These are phyloP conservation scores for Lissonota sp. DNA, from an alignment of 2,888 invertebrate genomes.

Conservation along the genomic window DNA sequence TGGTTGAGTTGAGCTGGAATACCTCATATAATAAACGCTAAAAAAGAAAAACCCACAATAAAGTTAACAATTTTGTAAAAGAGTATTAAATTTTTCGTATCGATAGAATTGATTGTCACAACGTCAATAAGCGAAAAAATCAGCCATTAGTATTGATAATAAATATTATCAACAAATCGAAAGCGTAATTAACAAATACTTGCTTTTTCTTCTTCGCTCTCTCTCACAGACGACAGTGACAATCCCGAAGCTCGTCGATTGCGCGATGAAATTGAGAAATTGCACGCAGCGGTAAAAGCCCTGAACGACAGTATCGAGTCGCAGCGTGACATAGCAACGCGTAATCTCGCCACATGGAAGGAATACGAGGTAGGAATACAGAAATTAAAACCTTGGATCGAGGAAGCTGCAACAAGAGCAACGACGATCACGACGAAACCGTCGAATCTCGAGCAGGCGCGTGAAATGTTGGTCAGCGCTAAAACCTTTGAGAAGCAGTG, in stretches of 20 bases:
- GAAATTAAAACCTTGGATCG: slow-evolving; percentile 94
- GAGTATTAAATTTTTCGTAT: no score
- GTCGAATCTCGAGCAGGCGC: slow-evolving; percentile 91
- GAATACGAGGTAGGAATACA: slow-evolving; percentile 92
- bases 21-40: no score
- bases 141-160: no score
- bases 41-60: no score
- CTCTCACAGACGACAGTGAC: slow-evolving; percentile 85
- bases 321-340: slow-evolving; percentile 90
- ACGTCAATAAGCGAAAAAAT: no score
- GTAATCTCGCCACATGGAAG: slow-evolving; percentile 93
- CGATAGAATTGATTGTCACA: no score
- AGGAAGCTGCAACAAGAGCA: slow-evolving; percentile 93
- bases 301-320: slow-evolving; percentile 91
- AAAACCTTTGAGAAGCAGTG: slow-evolving; percentile 91
- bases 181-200: no score
- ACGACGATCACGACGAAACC: slow-evolving; percentile 90
- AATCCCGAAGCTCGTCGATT: slow-evolving; percentile 90
- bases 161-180: no score
- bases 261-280: slow-evolving; percentile 89
- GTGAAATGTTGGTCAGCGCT: slow-evolving; percentile 89
- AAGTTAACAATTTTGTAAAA: no score
- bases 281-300: slow-evolving; percentile 91
- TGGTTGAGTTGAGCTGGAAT: no score
- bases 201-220: slow-evolving; percentile 9